A percentile compares a stretch with the other conserved stretches of the same genome.
Evolutionary conservation across 2,888 invertebrate species (phyloP).

Genomic region (Epinotia ramella): DNA sequence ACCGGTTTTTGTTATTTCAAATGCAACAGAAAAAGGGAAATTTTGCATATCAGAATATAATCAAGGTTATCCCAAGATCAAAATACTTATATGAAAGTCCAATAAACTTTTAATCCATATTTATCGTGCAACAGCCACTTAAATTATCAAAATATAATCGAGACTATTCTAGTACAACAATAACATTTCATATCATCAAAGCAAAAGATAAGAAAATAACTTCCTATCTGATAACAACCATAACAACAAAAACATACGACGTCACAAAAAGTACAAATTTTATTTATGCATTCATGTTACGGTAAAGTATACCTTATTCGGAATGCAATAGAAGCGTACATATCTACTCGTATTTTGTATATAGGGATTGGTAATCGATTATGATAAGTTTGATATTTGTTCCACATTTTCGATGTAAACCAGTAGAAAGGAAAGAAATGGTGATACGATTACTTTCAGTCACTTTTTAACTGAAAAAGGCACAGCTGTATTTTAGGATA

Average conservation of each 20-base stretch:
- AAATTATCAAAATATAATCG: not conserved
- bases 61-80: not conserved
- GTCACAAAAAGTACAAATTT: constrained; percentile 14
- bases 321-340: not conserved
- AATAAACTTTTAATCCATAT: constrained; percentile 7
- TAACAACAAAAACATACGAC: constrained; percentile 41
- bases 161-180: constrained; percentile 17
- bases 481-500: too few species aligned
- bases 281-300: not conserved
- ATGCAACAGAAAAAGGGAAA: too few species aligned
- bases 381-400: constrained; percentile 1
- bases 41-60: too few species aligned
- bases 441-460: not conserved
- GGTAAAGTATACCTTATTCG: not conserved
- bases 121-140: not conserved
- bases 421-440: not conserved
- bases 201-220: constrained; percentile 18
- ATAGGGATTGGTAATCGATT: constrained; percentile 18
- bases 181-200: constrained; percentile 15
- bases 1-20: too few species aligned
- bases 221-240: constrained; percentile 32
- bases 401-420: not conserved
- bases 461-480: not conserved
- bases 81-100: not conserved
- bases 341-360: not conserved